These are phyloP conservation scores for Drosophila chauvacae DNA, from an alignment of 1,140 invertebrate genomes.

Conservation along the genomic window DNA sequence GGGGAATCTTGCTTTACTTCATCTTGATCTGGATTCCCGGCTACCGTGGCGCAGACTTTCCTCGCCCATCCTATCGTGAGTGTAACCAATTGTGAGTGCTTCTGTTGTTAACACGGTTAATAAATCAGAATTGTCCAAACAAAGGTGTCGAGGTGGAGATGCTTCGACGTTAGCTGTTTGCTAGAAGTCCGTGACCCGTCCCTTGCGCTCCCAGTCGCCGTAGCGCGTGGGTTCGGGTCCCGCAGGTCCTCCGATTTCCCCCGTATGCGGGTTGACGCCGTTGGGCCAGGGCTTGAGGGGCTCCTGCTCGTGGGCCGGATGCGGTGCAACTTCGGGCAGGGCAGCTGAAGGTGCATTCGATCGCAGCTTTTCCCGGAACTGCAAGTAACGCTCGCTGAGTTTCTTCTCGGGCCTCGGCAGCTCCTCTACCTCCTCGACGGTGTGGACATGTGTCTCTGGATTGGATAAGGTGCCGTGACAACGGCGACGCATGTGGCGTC, in stretches of 20 bases:
- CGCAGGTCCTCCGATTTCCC: slow-evolving; percentile 91
- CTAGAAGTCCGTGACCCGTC: slow-evolving; percentile 89
- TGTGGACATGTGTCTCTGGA: not conserved
- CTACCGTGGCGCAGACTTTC: slow-evolving; percentile 44
- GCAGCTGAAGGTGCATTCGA: slow-evolving; percentile 21
- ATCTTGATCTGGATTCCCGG: slow-evolving; percentile 42
- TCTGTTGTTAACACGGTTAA: slow-evolving; percentile 56
- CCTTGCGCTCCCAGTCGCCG: slow-evolving; percentile 99
- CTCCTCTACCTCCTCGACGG: slow-evolving; percentile 3
- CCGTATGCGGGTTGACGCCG: slow-evolving; percentile 95
- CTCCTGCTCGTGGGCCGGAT: slow-evolving; percentile 63
- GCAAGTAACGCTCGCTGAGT: slow-evolving; percentile 55
- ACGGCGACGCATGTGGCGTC: not conserved
- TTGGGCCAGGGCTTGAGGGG: slow-evolving; percentile 84
- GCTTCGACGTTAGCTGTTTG: not conserved
- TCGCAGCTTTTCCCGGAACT: slow-evolving; percentile 62
- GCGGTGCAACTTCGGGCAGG: slow-evolving; percentile 40
- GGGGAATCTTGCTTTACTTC: slow-evolving; percentile 30
- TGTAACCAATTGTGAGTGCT: slow-evolving; percentile 65
- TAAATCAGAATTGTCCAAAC: slow-evolving; percentile 62
- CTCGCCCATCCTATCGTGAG: slow-evolving; percentile 17
- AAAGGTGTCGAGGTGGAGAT: slow-evolving; percentile 25
- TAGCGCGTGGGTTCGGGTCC: slow-evolving; percentile 99
- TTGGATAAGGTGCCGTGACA: not conserved
- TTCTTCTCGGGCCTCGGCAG: not conserved